Conservation (phyloP, 2,888 invertebrate species). For the Caenorhabditis uteleia region DNA sequence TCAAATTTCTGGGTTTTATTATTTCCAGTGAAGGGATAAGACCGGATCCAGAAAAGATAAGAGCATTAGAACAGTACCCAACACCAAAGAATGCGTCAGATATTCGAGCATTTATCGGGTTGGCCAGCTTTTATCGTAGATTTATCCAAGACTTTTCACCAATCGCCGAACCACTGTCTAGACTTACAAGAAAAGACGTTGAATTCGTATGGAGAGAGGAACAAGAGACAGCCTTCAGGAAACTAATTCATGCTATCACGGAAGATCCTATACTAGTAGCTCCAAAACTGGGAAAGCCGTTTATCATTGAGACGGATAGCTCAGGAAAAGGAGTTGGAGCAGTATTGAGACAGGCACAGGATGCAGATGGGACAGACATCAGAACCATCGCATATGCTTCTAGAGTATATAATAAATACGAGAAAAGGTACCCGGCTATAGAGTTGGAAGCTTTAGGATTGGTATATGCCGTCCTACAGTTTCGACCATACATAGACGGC, state of each 20-base stretch:
- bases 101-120: conserved; percentile 29
- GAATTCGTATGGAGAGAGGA: conserved; percentile 21
- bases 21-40: conserved; percentile 31
- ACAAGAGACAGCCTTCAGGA: conserved; percentile 9
- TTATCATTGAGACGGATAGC: conserved; percentile 27
- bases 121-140: conserved; percentile 16
- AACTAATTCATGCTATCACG: conserved; percentile 10
- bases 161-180: conserved; percentile 15
- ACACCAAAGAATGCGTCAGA: conserved; percentile 14
- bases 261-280: conserved; percentile 18
- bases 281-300: conserved; percentile 17
- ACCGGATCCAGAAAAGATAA: conserved; percentile 32
- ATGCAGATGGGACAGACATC: neutral
- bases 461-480: conserved; percentile 11
- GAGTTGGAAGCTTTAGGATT: conserved; percentile 31
- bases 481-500: conserved; percentile 25
- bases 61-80: conserved; percentile 19
- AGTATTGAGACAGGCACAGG: conserved; percentile 17
- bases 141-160: conserved; percentile 26
- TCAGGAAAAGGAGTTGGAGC: conserved; percentile 26
- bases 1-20: conserved; percentile 40
- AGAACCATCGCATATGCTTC: conserved; percentile 18
- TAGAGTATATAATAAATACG: conserved; percentile 10
- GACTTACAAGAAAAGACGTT: conserved; percentile 16
- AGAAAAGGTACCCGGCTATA: conserved; percentile 14